Evolutionary conservation across 2,113 vertebrate species (phyloP), one percentile per base, ranked within the genome.

Genomic region (Hydropotes inermis): DNA sequence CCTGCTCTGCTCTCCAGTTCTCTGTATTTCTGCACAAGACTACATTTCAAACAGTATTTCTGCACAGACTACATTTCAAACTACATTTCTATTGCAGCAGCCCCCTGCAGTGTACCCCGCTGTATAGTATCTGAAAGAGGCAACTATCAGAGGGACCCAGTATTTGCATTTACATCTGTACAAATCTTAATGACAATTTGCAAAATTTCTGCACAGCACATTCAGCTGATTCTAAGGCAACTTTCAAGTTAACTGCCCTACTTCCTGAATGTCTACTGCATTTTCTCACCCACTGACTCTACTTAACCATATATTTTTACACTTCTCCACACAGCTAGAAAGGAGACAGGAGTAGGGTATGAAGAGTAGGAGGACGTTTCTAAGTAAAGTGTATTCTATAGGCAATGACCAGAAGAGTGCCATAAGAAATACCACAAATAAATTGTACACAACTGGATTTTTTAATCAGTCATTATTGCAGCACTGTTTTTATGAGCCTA

Each of bases 401-500:
- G 30, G 33, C 58, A 94, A 93, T 30, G 15, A 92, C 27, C 60
- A 91, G 47, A 94, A 89, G 1, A 91, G 4, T 70, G 16, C 50
- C 52, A 79, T 70, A 95, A 78, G 36, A 78, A 45, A 33, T 92
- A 1, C 57, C 33, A 27, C 15, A 85, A 90, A 52, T 89, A 95
- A 95, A 17, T 6, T 64, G 27, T 4, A 64, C 89, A 61, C 14
- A 82, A 55, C 82, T 52, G 28, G 30, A 7, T 85, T 60, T 90
- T 86, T 96, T 93, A 17, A 93, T 96, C 61, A 93, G 67, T 88
- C 78, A 95, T 57, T 96, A 97, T 3, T 57, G 74, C 45, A 93
- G 36, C 19, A 43, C n/a, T 92, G 58, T 87, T 90, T 94, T 92
- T 82, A 94, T 87, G 92, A 64, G 47, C 10, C 16, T 12, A 85